Conservation (phyloP, 2,888 invertebrate genomes). For the Agapostemon virescens region DNA sequence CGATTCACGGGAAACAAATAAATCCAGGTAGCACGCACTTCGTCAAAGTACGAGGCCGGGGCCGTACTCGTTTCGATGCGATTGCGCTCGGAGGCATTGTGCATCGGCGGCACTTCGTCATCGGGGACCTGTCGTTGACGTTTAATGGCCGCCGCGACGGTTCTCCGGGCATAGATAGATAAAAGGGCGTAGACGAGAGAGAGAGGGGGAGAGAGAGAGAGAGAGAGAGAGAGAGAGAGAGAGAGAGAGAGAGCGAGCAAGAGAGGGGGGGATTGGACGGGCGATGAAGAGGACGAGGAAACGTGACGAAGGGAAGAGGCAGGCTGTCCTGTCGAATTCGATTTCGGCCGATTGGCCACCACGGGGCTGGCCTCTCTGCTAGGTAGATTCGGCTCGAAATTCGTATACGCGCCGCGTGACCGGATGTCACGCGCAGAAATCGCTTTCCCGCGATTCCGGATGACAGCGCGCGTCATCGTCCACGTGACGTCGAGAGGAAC, state of each 20-base stretch:
- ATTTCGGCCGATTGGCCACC: conserved; percentile 51
- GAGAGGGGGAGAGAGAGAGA: background rate
- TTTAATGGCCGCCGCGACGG: conserved; percentile 73
- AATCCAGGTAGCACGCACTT: conserved; percentile 67
- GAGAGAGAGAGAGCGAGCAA: no score
- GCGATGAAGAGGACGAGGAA: conserved; percentile 24
- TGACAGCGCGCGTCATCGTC: conserved; percentile 64
- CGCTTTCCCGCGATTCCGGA: conserved; percentile 62
- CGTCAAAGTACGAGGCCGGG: conserved; percentile 65
- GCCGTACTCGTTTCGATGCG: conserved; percentile 57
- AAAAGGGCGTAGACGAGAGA: conserved; percentile 53
- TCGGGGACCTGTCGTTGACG: conserved; percentile 74
- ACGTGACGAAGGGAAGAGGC: conserved; percentile 41
- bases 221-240: background rate
- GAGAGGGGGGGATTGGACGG: conserved; percentile 21
- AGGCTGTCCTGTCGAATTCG: conserved; percentile 64
- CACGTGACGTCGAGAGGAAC: conserved; percentile 59
- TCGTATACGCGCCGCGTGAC: conserved; percentile 58
- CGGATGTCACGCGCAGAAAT: conserved; percentile 67
- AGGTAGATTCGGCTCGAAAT: conserved; percentile 44
- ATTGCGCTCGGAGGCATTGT: conserved; percentile 68
- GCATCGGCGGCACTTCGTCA: conserved; percentile 74
- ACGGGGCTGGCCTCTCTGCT: conserved; percentile 13
- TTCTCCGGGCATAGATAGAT: conserved; percentile 55
- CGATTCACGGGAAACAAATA: conserved; percentile 64